These are phyloP conservation scores for Scaptomyza pallida DNA, from an alignment of 1,140 invertebrate genomes.

Conservation along the genomic window DNA sequence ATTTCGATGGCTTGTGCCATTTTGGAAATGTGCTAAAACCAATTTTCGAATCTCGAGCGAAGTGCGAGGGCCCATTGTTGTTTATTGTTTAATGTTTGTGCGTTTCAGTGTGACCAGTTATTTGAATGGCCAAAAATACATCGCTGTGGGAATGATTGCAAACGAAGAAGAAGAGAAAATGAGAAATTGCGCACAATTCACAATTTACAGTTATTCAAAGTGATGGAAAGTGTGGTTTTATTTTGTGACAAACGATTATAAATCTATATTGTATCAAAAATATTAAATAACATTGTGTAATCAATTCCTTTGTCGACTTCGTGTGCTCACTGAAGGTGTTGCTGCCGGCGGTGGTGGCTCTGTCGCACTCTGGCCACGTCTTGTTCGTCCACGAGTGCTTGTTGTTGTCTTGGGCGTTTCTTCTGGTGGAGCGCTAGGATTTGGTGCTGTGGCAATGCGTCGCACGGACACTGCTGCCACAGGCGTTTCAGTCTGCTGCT, in stretches of 20 bases:
- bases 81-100: too few species aligned
- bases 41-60: too few species aligned
- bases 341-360: background rate
- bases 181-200: background rate
- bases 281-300: slow-evolving; percentile 7
- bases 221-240: too few species aligned
- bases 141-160: too few species aligned
- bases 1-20: too few species aligned
- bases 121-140: too few species aligned
- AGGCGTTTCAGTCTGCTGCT: background rate
- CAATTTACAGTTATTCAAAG: too few species aligned
- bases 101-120: too few species aligned
- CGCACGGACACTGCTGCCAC: background rate
- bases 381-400: slow-evolving; percentile 1
- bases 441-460: background rate
- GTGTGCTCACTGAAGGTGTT: slow-evolving; percentile 12
- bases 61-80: too few species aligned
- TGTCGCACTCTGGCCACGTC: slow-evolving; percentile 2
- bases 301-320: slow-evolving; percentile 47
- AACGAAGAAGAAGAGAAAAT: background rate
- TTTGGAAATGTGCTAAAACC: too few species aligned
- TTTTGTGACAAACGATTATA: too few species aligned
- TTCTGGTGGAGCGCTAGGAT: slow-evolving; percentile 2
- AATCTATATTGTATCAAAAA: background rate
- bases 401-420: slow-evolving; percentile 15